Evolutionary conservation across 2,888 invertebrate genomes (phyloP).

Genomic region (Aphodius granarius): DNA sequence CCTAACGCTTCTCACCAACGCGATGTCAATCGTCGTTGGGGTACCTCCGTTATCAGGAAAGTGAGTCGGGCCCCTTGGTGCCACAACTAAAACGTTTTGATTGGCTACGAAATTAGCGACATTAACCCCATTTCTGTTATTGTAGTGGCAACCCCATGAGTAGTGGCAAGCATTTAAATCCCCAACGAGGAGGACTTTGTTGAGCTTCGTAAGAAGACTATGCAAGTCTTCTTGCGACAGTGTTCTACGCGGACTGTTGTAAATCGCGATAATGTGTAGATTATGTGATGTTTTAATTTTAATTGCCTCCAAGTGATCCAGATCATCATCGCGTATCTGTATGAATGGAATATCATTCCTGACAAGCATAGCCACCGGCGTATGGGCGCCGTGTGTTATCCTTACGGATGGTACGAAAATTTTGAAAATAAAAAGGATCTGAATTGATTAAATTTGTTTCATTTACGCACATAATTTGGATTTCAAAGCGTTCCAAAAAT

Average conservation of each 20-base stretch:
- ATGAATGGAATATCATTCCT: constrained; percentile 9
- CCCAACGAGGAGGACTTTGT: too few relatives aligned
- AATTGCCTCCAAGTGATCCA: constrained; percentile 18
- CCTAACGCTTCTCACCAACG: constrained; percentile 22
- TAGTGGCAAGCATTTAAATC: too few relatives aligned
- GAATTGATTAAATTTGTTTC: constrained; percentile 22
- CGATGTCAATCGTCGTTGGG: constrained; percentile 27
- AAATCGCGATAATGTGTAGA: constrained; percentile 12
- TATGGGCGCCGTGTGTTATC: not conserved
- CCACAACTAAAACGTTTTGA: constrained; percentile 2
- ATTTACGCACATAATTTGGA: constrained; percentile 28
- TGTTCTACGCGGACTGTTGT: constrained; percentile 21
- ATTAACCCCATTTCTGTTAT: constrained; percentile 29
- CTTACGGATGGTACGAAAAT: constrained; percentile 4
- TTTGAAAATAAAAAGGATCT: constrained; percentile 9
- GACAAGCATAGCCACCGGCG: too few relatives aligned
- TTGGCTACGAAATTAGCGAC: constrained; percentile 19
- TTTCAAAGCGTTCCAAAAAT: constrained; percentile 21
- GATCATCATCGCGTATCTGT: not conserved
- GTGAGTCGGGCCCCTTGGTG: constrained; percentile 22
- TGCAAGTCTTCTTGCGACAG: constrained; percentile 20
- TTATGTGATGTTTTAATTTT: constrained; percentile 22
- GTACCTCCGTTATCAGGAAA: constrained; percentile 23
- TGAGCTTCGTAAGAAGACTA: not conserved
- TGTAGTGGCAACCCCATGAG: constrained; percentile 28